Evolutionary conservation across 2,797 vertebrate genomes (phyloP).

Genomic region (Enteromius argenteus): DNA sequence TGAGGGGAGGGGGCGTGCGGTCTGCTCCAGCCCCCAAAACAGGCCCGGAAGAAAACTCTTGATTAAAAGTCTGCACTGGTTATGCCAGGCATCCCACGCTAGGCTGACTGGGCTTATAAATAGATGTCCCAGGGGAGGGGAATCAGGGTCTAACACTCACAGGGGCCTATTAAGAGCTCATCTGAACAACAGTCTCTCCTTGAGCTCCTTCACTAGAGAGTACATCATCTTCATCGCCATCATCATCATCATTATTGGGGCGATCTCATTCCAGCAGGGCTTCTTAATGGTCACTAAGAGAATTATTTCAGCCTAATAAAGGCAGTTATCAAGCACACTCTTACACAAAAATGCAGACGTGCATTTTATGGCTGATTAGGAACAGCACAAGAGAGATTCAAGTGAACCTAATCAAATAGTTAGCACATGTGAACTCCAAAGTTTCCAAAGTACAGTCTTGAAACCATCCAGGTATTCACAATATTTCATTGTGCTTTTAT

Average conservation of each 20-base stretch:
- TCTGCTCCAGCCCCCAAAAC: constrained; percentile 27
- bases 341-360: not conserved
- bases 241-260: constrained; percentile 55
- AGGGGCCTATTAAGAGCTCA: constrained; percentile 22
- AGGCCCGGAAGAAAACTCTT: constrained; percentile 16
- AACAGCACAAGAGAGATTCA: not conserved
- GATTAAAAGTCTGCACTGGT: constrained; percentile 42
- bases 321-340: not conserved
- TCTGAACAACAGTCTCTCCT: constrained; percentile 19
- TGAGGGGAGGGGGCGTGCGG: constrained; percentile 1
- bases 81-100: constrained; percentile 45
- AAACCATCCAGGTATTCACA: not conserved
- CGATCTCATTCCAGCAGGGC: constrained; percentile 55
- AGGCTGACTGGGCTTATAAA: constrained; percentile 43
- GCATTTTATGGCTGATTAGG: constrained; percentile 14
- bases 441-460: not conserved
- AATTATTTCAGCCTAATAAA: constrained; percentile 7
- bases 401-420: not conserved
- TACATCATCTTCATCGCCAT: constrained; percentile 18
- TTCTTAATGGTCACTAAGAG: constrained; percentile 2
- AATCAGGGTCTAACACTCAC: constrained; percentile 8
- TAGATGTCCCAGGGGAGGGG: constrained; percentile 23
- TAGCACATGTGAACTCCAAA: constrained; percentile 4
- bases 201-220: constrained; percentile 1
- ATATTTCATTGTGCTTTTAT: not conserved